Evolutionary conservation across 1,140 invertebrate species (phyloP).

Genomic region (Drusus annulatus): DNA sequence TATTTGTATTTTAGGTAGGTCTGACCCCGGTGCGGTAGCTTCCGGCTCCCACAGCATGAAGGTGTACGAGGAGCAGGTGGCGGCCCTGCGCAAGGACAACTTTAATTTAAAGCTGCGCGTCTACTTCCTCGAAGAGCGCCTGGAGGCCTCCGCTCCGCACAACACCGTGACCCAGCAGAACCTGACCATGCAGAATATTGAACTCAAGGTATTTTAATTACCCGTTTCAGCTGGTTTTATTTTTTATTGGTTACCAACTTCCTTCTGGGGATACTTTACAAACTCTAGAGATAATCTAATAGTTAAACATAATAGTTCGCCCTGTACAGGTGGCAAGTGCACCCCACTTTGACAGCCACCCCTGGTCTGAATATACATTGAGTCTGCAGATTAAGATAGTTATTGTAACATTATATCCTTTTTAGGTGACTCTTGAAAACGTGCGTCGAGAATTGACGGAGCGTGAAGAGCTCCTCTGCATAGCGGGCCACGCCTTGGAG

Average conservation of each 20-base stretch:
- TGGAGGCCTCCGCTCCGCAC: conserved; percentile 68
- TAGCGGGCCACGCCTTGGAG: conserved; percentile 86
- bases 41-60: conserved; percentile 83
- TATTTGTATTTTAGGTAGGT: neutral
- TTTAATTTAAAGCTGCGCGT: conserved; percentile 92
- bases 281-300: too few species aligned
- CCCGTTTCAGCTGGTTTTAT: too few species aligned
- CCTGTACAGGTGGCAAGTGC: too few species aligned
- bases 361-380: too few species aligned
- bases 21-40: conserved; percentile 58
- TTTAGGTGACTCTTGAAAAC: conserved; percentile 83
- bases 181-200: conserved; percentile 79
- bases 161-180: conserved; percentile 34
- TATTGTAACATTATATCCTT: too few species aligned
- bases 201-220: conserved; percentile 83
- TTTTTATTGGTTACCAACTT: too few species aligned
- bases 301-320: too few species aligned
- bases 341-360: too few species aligned
- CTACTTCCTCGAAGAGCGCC: conserved; percentile 91
- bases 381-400: too few species aligned
- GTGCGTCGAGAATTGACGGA: conserved; percentile 84
- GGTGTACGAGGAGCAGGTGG: conserved; percentile 91
- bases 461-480: conserved; percentile 86
- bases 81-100: conserved; percentile 89
- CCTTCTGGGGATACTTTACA: too few species aligned